Percentiles rank a stretch among this genome's conserved stretches.
Conservation (phyloP, 2,888 invertebrate genomes). For the Troides helena region DNA sequence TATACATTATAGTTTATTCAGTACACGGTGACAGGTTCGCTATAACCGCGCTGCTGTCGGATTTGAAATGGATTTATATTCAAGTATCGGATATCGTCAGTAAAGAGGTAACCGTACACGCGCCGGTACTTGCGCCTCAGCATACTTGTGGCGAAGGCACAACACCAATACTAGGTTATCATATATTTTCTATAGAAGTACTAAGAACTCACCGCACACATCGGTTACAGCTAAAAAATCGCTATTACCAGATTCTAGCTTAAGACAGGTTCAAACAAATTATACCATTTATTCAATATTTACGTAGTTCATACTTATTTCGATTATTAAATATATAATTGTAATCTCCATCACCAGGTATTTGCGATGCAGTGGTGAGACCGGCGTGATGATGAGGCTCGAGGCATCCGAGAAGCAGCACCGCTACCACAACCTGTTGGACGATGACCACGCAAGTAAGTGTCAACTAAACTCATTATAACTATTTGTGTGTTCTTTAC, state of each 20-base stretch:
- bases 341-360: conserved; percentile 21
- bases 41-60: conserved; percentile 2
- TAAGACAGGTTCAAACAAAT: no score
- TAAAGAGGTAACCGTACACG: conserved; percentile 13
- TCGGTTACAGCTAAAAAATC: no score
- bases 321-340: no score
- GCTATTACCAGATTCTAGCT: no score
- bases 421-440: conserved; percentile 75
- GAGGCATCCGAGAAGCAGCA: conserved; percentile 71
- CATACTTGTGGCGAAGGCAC: no score
- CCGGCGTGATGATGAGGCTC: conserved; percentile 77
- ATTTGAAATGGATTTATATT: conserved; percentile 19
- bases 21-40: background rate
- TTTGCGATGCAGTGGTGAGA: conserved; percentile 64
- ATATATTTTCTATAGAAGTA: no score
- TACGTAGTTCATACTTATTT: no score
- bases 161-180: no score
- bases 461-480: conserved; percentile 32
- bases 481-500: no score
- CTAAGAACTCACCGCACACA: no score
- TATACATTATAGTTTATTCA: background rate
- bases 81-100: conserved; percentile 9
- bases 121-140: no score
- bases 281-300: no score
- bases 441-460: conserved; percentile 76